phyloP scores from a whole-genome alignment of 2,113 vertebrate genomes.

The Anoplopoma fimbria region DNA sequence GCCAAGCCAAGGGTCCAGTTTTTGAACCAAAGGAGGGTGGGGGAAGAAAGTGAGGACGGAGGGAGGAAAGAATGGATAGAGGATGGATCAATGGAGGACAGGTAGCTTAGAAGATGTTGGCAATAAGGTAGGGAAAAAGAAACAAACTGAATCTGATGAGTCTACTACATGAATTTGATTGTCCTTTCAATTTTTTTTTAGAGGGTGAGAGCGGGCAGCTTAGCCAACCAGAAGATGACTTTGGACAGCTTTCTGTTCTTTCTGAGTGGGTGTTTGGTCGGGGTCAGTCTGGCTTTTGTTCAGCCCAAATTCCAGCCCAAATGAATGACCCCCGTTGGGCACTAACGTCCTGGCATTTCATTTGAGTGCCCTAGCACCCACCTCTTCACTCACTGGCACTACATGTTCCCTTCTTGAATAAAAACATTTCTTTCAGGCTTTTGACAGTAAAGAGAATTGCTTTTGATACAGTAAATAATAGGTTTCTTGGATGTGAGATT shows the following conservation, averaged over 20 bases:
- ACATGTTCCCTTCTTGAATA: slow-evolving; percentile 38
- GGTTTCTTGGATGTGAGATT: neutral
- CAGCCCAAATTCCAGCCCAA: slow-evolving; percentile 66
- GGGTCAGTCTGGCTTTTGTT: slow-evolving; percentile 67
- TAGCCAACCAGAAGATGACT: slow-evolving; percentile 60
- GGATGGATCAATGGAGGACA: slow-evolving; percentile 7
- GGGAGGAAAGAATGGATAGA: neutral
- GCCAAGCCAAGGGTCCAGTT: slow-evolving; percentile 59
- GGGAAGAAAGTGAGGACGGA: slow-evolving; percentile 15
- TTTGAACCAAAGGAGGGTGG: slow-evolving; percentile 40
- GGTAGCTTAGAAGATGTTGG: neutral
- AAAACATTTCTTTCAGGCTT: neutral
- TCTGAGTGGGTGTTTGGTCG: slow-evolving; percentile 43
- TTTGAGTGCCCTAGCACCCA: slow-evolving; percentile 18
- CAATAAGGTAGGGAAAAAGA: neutral
- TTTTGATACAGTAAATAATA: slow-evolving; percentile 12
- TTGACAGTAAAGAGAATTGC: slow-evolving; percentile 18
- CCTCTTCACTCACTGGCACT: slow-evolving; percentile 26
- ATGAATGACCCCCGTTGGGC: slow-evolving; percentile 55
- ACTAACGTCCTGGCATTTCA: slow-evolving; percentile 40
- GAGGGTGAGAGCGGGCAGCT: slow-evolving; percentile 9
- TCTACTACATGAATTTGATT: neutral
- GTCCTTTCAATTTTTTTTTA: neutral
- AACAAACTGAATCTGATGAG: neutral
- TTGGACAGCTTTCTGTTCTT: slow-evolving; percentile 35